Evolutionary conservation across 64 coral and sea anemone genomes (phyloP).

Genomic region (Astreopora myriophthalma): DNA sequence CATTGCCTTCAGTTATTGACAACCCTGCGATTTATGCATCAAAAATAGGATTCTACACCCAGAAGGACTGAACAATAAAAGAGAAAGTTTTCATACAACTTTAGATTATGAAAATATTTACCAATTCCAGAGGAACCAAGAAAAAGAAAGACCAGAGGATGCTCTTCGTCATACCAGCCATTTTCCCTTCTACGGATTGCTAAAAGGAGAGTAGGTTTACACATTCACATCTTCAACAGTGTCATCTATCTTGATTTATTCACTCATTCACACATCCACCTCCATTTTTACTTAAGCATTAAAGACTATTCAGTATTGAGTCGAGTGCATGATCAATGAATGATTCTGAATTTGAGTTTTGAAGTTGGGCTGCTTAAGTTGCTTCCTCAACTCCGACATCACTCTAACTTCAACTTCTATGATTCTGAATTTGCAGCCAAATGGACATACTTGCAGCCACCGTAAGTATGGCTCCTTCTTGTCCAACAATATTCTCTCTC

Average conservation of each 20-base stretch:
- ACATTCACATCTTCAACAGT: neutral
- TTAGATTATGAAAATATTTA: constrained; percentile 18
- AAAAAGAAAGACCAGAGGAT: constrained; percentile 93
- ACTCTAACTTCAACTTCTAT: too few relatives aligned
- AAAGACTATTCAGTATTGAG: too few relatives aligned
- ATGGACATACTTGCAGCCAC: constrained; percentile 82
- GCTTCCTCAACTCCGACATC: neutral
- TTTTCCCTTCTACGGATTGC: constrained; percentile 97
- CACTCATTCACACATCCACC: too few relatives aligned
- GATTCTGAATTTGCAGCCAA: neutral
- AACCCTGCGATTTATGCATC: too few relatives aligned
- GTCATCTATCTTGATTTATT: too few relatives aligned
- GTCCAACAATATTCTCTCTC: constrained; percentile 93
- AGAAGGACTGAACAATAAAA: neutral
- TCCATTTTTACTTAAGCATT: too few relatives aligned
- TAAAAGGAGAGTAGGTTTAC: neutral
- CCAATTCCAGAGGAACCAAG: constrained; percentile 99
- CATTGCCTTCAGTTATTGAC: too few relatives aligned
- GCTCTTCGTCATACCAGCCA: constrained; percentile 97
- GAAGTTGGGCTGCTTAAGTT: neutral
- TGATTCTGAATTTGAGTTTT: too few relatives aligned
- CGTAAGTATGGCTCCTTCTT: constrained; percentile 88
- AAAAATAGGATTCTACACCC: too few relatives aligned
- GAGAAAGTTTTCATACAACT: neutral
- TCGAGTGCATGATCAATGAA: too few relatives aligned